Evolutionary conservation across 2,888 invertebrate genomes (phyloP).

Genomic region (Hypolimnas misippus): DNA sequence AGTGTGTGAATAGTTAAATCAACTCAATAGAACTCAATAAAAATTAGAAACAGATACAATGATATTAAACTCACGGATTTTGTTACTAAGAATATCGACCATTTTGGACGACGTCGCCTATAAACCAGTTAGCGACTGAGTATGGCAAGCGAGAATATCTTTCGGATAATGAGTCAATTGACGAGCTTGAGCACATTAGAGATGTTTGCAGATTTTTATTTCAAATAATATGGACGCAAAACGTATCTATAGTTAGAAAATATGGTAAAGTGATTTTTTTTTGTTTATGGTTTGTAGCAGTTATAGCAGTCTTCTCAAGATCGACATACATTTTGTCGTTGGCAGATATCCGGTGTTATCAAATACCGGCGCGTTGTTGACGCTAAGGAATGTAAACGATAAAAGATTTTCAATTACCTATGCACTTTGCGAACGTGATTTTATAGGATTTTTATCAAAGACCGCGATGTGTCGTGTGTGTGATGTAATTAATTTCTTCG

Average conservation of each 20-base stretch:
- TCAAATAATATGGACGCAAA: too few species aligned
- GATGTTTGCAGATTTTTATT: not conserved
- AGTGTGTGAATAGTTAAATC: not conserved
- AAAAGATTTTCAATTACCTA: conserved; percentile 53
- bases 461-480: conserved; percentile 5
- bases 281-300: conserved; percentile 1
- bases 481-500: conserved; percentile 50
- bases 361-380: conserved; percentile 67
- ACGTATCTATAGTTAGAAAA: too few species aligned
- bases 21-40: too few species aligned
- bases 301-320: conserved; percentile 50
- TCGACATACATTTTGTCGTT: conserved; percentile 56
- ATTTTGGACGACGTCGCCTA: too few species aligned
- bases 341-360: conserved; percentile 60
- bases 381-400: conserved; percentile 59
- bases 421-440: conserved; percentile 60
- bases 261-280: too few species aligned
- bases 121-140: too few species aligned
- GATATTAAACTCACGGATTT: too few species aligned
- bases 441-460: conserved; percentile 73
- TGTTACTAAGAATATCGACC: too few species aligned
- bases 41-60: too few species aligned
- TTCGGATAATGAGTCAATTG: too few species aligned
- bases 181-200: too few species aligned
- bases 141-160: too few species aligned